Evolutionary conservation across 1,140 invertebrate species (phyloP).

Genomic region (Helicoverpa armigera): DNA sequence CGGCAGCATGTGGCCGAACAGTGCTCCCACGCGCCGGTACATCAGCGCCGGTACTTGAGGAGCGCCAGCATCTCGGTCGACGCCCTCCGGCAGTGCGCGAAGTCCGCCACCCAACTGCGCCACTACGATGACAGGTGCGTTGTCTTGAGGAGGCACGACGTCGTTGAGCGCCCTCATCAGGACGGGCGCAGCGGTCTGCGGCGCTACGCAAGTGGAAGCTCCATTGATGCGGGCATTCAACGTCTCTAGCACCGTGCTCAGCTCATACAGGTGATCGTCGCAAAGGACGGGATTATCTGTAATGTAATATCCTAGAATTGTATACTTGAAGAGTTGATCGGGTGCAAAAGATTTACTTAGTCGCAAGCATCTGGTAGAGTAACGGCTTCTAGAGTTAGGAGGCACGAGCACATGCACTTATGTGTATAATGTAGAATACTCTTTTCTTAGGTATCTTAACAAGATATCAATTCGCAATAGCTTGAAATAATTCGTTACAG

Average conservation of each 20-base stretch:
- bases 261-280: slow-evolving; percentile 89
- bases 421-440: no score
- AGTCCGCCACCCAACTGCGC: slow-evolving; percentile 61
- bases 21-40: slow-evolving; percentile 72
- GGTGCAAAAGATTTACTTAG: background rate
- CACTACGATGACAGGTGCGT: slow-evolving; percentile 68
- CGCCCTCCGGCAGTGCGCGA: slow-evolving; percentile 52
- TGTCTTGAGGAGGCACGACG: slow-evolving; percentile 67
- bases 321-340: slow-evolving; percentile 15
- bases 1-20: slow-evolving; percentile 81
- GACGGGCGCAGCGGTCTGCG: slow-evolving; percentile 81
- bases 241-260: slow-evolving; percentile 89
- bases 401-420: slow-evolving; percentile 9
- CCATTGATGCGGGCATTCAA: slow-evolving; percentile 90
- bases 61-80: slow-evolving; percentile 52
- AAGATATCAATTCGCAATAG: background rate
- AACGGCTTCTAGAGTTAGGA: background rate
- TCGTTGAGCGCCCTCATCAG: slow-evolving; percentile 82
- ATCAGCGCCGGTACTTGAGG: slow-evolving; percentile 62
- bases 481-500: slow-evolving; percentile 8
- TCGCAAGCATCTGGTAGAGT: background rate
- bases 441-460: background rate
- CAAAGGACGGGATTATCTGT: slow-evolving; percentile 93
- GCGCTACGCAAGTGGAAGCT: slow-evolving; percentile 85
- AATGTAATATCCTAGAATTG: slow-evolving; percentile 60